phyloP scores from a whole-genome alignment of 2,113 vertebrate species.

The Sander lucioperca region DNA sequence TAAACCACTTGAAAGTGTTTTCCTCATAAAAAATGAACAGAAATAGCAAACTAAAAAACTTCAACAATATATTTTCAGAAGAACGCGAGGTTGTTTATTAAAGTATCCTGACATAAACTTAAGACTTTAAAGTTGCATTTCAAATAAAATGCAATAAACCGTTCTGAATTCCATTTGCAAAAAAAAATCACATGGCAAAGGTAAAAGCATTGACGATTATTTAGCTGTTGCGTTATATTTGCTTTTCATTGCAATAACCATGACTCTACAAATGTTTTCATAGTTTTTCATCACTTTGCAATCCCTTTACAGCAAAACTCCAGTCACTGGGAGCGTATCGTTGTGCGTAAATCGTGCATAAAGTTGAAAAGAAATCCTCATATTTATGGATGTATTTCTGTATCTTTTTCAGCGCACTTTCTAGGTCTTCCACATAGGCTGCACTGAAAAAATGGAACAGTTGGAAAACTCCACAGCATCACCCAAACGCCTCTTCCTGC shows the following conservation, averaged over 20 bases:
- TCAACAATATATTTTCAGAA: not conserved
- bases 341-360: conserved; percentile 32
- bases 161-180: not conserved
- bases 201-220: not conserved
- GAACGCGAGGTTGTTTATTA: not conserved
- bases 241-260: not conserved
- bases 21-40: not conserved
- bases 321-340: not conserved
- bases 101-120: not conserved
- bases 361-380: not conserved
- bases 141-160: not conserved
- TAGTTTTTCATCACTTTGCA: not conserved
- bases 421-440: not conserved
- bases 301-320: not conserved
- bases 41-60: not conserved
- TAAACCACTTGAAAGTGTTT: not conserved
- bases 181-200: not conserved
- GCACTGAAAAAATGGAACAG: conserved; percentile 84
- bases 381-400: not conserved
- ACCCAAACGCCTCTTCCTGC: conserved; percentile 28
- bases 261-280: not conserved
- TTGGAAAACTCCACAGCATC: conserved; percentile 82
- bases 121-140: not conserved
- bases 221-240: not conserved
- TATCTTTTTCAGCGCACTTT: conserved; percentile 4